Evolutionary conservation across 2,797 vertebrate genomes (phyloP).

Genomic region (Hoplostethus mediterraneus): DNA sequence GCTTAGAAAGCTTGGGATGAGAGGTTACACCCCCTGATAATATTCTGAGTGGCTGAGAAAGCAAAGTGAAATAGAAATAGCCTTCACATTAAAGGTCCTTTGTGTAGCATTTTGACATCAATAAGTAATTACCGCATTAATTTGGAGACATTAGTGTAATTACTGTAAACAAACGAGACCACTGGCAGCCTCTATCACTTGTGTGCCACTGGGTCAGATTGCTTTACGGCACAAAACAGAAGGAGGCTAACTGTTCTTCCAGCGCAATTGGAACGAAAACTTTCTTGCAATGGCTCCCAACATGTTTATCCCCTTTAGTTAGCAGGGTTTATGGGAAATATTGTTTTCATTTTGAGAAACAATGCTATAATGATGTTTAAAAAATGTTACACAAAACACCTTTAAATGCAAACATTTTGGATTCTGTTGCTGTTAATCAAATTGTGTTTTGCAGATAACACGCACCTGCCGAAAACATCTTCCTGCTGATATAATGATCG

Average conservation of each 20-base stretch:
- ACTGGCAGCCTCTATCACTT: too few relatives aligned
- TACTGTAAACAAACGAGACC: background rate
- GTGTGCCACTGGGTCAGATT: too few relatives aligned
- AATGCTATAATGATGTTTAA: background rate
- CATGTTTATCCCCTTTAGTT: too few relatives aligned
- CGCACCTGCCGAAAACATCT: slow-evolving; percentile 7
- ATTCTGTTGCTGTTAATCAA: background rate
- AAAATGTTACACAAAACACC: background rate
- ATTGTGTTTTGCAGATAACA: background rate
- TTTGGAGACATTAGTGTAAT: too few relatives aligned
- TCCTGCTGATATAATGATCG: slow-evolving; percentile 2
- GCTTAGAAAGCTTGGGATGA: slow-evolving; percentile 1
- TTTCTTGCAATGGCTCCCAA: too few relatives aligned
- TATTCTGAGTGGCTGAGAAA: background rate
- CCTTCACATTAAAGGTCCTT: slow-evolving; percentile 8
- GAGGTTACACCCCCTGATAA: slow-evolving; percentile 19
- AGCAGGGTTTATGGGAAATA: too few relatives aligned
- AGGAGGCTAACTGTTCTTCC: too few relatives aligned
- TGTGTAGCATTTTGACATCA: slow-evolving; percentile 19
- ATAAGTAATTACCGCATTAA: background rate
- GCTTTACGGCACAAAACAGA: too few relatives aligned
- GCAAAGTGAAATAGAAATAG: background rate
- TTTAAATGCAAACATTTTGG: too few relatives aligned
- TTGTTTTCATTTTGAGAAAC: too few relatives aligned
- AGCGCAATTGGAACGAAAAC: too few relatives aligned